These are phyloP conservation scores for Goniozus legneri DNA, from an alignment of 1,140 invertebrate genomes.

Conservation along the genomic window DNA sequence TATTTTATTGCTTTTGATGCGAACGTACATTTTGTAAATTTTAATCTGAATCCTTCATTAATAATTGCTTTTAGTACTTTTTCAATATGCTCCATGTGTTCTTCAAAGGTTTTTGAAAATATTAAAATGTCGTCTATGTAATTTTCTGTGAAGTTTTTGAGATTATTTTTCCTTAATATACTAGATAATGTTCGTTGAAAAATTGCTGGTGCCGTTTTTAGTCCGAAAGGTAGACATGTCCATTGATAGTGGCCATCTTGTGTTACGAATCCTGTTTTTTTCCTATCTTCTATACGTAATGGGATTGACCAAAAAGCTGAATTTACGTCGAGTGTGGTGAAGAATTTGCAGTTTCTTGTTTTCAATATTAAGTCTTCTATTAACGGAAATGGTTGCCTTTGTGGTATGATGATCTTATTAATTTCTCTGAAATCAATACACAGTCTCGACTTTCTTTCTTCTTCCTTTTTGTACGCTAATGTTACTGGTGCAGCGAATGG, in stretches of 20 bases:
- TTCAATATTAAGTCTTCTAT: conserved; percentile 16
- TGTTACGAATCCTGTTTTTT: too few relatives aligned
- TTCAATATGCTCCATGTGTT: conserved; percentile 6
- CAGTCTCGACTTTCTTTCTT: conserved; percentile 3
- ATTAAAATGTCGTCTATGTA: conserved; percentile 12
- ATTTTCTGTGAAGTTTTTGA: conserved; percentile 30
- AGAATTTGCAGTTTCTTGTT: conserved; percentile 31
- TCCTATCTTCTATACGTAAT: too few relatives aligned
- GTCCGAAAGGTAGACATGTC: too few relatives aligned
- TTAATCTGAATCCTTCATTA: conserved; percentile 4
- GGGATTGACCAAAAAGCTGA: conserved; percentile 45
- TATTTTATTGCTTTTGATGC: conserved; percentile 4
- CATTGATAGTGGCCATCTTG: too few relatives aligned
- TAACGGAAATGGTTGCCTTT: conserved; percentile 1
- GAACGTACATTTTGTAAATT: conserved; percentile 13
- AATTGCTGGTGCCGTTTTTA: conserved; percentile 25
- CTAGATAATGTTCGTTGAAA: conserved; percentile 8
- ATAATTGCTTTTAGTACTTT: conserved; percentile 4
- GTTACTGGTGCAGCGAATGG: too few relatives aligned
- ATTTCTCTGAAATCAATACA: conserved; percentile 5
- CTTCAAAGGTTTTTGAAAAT: conserved; percentile 4
- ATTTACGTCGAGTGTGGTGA: conserved; percentile 37
- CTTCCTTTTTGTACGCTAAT: too few relatives aligned
- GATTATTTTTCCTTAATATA: conserved; percentile 7
- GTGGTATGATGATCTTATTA: conserved; percentile 9